Percentiles rank a stretch among this genome's conserved stretches.
These are phyloP conservation scores for Apodemia zela DNA, from an alignment of 2,888 invertebrate species.

Conservation along the genomic window DNA sequence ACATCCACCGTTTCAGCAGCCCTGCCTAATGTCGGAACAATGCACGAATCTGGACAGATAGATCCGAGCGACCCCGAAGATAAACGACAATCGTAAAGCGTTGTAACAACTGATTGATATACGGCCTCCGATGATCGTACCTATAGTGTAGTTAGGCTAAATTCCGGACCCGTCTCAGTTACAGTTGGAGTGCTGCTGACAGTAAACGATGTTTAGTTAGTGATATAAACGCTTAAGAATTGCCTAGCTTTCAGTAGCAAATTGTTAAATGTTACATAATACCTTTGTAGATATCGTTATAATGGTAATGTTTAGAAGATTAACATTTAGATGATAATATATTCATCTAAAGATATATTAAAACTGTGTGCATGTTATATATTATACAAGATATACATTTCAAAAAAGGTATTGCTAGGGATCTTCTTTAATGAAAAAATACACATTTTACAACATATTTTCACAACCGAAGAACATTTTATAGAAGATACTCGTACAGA, in stretches of 20 bases:
- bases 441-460: no score
- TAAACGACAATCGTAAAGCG: slow-evolving; percentile 75
- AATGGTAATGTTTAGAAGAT: no score
- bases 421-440: no score
- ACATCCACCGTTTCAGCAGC: slow-evolving; percentile 70
- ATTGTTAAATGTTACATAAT: slow-evolving; percentile 24
- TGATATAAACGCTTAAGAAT: slow-evolving; percentile 49
- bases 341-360: no score
- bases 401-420: no score
- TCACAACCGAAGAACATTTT: no score
- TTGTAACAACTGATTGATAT: slow-evolving; percentile 79
- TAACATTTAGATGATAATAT: no score
- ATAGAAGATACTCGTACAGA: no score
- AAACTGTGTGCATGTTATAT: no score
- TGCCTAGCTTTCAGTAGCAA: slow-evolving; percentile 34
- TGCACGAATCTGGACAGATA: slow-evolving; percentile 76
- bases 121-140: slow-evolving; percentile 66
- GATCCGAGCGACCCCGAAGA: slow-evolving; percentile 71
- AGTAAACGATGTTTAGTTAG: slow-evolving; percentile 70
- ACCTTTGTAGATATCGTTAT: background rate
- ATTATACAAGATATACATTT: no score
- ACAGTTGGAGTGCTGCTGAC: slow-evolving; percentile 72
- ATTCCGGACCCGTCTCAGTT: slow-evolving; percentile 72
- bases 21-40: slow-evolving; percentile 74
- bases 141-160: slow-evolving; percentile 56